phyloP scores from a whole-genome alignment of 2,797 vertebrate genomes.

The Galagoides demidoff region DNA sequence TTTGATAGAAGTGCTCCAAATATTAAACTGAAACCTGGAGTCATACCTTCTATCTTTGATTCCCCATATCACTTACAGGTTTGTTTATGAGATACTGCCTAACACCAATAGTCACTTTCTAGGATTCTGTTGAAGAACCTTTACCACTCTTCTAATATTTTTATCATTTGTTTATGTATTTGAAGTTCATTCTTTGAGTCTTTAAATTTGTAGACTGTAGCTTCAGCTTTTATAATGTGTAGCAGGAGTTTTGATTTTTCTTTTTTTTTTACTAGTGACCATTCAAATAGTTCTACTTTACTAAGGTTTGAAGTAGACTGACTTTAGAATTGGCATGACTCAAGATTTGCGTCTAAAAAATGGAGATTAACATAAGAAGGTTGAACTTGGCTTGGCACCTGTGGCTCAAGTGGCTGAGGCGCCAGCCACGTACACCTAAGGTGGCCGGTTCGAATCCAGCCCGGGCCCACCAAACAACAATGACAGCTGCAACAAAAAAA shows the following conservation, averaged over 20 bases:
- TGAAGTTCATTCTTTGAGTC: conserved; percentile 32
- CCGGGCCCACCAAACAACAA: no score
- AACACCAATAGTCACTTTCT: not conserved
- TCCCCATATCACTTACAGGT: conserved; percentile 73
- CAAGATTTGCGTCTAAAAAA: conserved; percentile 18
- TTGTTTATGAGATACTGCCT: conserved; percentile 54
- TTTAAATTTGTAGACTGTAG: not conserved
- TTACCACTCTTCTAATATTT: not conserved
- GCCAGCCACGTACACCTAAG: no score
- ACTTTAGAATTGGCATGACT: not conserved
- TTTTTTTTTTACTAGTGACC: not conserved
- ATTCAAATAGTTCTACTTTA: not conserved
- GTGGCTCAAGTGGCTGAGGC: no score
- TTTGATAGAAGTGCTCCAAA: conserved; percentile 82
- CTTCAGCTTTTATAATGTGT: not conserved
- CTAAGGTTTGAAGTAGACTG: not conserved
- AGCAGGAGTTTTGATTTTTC: not conserved
- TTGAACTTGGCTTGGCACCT: no score
- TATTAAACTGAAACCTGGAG: conserved; percentile 81
- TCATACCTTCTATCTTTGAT: conserved; percentile 80
- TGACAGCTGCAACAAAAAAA: no score
- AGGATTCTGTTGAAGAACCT: not conserved
- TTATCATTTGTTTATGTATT: not conserved
- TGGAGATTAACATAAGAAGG: not conserved
- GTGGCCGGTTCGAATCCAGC: no score